A percentile compares a stretch with the other conserved stretches of the same genome.
Evolutionary conservation across 2,113 vertebrate genomes (phyloP).

Genomic region (Nipponia nippon): DNA sequence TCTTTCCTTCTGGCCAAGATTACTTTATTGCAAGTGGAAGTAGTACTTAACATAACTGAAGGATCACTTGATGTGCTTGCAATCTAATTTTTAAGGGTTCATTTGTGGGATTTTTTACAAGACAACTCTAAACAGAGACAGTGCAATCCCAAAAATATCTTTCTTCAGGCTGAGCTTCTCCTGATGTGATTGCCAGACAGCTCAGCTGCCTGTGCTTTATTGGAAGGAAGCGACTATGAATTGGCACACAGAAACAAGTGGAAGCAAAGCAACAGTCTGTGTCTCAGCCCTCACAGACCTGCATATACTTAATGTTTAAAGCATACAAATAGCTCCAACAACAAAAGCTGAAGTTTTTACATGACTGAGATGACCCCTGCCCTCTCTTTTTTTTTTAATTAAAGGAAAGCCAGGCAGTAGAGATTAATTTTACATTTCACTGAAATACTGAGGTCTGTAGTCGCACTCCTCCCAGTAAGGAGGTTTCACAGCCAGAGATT

Average conservation of each 20-base stretch:
- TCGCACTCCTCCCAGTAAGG: neutral
- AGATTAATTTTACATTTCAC: neutral
- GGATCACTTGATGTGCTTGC: neutral
- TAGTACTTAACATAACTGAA: neutral
- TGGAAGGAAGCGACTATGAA: neutral
- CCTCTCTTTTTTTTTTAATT: neutral
- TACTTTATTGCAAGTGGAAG: neutral
- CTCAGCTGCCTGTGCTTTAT: neutral
- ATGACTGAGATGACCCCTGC: neutral
- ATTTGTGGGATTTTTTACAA: neutral
- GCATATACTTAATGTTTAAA: neutral
- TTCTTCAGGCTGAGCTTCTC: neutral
- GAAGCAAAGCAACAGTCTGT: neutral
- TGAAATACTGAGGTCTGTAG: neutral
- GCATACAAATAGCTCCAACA: neutral
- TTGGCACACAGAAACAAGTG: neutral
- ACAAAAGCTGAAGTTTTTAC: neutral
- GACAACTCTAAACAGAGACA: neutral
- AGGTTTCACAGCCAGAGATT: neutral
- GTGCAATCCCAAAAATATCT: neutral
- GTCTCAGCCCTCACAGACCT: neutral
- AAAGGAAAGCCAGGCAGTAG: neutral
- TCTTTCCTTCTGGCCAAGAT: neutral
- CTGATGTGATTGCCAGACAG: neutral
- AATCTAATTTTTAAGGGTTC: neutral